Evolutionary conservation across 1,140 invertebrate species (phyloP).

Genomic region (Penaeus vannamei): DNA sequence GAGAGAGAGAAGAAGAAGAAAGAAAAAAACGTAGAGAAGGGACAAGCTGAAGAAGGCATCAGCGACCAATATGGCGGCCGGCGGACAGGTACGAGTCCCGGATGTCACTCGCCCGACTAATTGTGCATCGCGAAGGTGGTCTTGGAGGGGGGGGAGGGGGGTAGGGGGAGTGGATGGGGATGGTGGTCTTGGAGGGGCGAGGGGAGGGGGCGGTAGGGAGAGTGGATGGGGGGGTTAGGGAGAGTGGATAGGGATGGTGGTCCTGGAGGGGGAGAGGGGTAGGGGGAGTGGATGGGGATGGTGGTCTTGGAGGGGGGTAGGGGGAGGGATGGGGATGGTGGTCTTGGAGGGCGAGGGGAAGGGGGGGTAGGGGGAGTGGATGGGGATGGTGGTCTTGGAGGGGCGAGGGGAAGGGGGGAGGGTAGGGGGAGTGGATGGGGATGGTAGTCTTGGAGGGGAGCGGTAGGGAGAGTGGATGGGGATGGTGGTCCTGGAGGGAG

Average conservation of each 20-base stretch:
- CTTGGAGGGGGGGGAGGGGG: not conserved
- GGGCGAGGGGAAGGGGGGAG: too few relatives aligned
- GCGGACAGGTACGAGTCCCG: slow-evolving; percentile 52
- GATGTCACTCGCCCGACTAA: slow-evolving; percentile 45
- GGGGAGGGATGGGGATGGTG: not conserved
- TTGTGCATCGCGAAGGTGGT: slow-evolving; percentile 30
- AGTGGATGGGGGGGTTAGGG: not conserved
- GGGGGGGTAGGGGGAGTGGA: not conserved
- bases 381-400: not conserved
- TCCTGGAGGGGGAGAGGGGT: not conserved
- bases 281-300: not conserved
- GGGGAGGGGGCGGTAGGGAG: not conserved
- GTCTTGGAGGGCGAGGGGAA: not conserved
- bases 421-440: too few relatives aligned
- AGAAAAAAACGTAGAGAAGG: too few relatives aligned
- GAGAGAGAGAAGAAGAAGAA: too few relatives aligned
- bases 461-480: too few relatives aligned
- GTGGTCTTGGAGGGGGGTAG: not conserved
- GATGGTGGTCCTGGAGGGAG: too few relatives aligned
- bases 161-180: not conserved
- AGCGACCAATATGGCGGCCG: slow-evolving; percentile 46
- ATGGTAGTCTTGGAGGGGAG: too few relatives aligned
- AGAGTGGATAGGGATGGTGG: not conserved
- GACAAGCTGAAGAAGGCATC: slow-evolving; percentile 11
- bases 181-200: not conserved